Evolutionary conservation across 2,797 vertebrate species (phyloP).

Genomic region (Picus viridis): DNA sequence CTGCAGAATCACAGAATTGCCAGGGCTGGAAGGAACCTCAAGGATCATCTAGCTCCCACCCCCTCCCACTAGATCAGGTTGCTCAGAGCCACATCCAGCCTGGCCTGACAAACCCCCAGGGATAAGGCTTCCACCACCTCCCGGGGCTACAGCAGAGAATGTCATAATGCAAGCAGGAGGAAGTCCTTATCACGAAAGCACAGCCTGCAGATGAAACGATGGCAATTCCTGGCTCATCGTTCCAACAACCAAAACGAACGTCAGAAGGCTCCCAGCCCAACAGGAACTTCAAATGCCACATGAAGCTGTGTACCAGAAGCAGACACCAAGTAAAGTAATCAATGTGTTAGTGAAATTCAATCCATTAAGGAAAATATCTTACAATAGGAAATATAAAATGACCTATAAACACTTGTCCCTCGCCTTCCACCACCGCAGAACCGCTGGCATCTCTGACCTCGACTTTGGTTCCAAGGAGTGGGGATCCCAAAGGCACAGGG

Average conservation of each 20-base stretch:
- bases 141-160: neutral
- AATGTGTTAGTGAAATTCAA: neutral
- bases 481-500: slow-evolving; percentile 85
- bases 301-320: neutral
- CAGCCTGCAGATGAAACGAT: neutral
- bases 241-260: neutral
- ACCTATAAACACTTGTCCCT: slow-evolving; percentile 95
- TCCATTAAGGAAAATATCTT: neutral
- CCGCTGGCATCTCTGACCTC: slow-evolving; percentile 87
- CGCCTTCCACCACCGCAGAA: slow-evolving; percentile 83
- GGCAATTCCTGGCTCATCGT: neutral
- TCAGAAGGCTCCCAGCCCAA: neutral
- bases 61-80: too few species aligned
- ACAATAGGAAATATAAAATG: slow-evolving; percentile 55
- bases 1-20: neutral
- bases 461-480: slow-evolving; percentile 86
- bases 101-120: too few species aligned
- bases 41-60: too few species aligned
- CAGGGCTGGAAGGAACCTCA: too few species aligned
- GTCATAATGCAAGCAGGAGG: neutral
- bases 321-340: neutral
- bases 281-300: neutral
- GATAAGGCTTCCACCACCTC: too few species aligned
- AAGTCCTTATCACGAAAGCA: neutral
- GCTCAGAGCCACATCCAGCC: too few species aligned